Conservation (phyloP, 64 coral and sea anemone species). For the Catalaphyllia jardinei region DNA sequence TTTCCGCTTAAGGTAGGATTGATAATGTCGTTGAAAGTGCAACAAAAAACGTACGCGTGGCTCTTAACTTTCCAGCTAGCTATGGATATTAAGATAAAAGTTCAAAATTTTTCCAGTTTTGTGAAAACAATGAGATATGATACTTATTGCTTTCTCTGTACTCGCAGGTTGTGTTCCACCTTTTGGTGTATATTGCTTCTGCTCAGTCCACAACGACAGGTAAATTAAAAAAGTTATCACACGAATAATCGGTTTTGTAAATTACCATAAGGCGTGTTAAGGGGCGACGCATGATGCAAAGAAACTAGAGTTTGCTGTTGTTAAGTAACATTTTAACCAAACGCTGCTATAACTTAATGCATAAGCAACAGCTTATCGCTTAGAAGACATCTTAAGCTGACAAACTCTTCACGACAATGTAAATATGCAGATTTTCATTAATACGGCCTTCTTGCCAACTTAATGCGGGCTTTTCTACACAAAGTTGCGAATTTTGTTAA, state of each 20-base stretch:
- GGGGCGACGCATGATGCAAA: background rate
- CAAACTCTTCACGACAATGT: background rate
- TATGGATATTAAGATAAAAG: background rate
- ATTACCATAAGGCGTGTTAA: background rate
- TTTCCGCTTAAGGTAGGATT: constrained; percentile 4
- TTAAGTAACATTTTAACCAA: background rate
- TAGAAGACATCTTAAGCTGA: background rate
- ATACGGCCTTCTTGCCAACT: background rate
- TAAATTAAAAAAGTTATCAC: constrained; percentile 10
- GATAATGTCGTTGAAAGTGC: background rate
- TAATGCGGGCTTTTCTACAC: background rate
- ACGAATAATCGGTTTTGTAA: background rate
- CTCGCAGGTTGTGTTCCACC: constrained; percentile 18
- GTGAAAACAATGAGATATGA: background rate
- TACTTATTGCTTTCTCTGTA: constrained; percentile 2
- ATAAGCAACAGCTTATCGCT: background rate
- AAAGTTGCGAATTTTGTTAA: background rate
- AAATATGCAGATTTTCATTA: background rate
- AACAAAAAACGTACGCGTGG: background rate
- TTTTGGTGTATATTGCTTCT: background rate
- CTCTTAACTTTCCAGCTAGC: background rate
- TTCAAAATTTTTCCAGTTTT: background rate
- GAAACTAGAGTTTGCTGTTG: background rate
- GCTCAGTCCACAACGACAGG: constrained; percentile 10
- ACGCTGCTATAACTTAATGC: background rate